Conservation (phyloP, 1,140 invertebrate genomes). For the Drosophila tristis region DNA sequence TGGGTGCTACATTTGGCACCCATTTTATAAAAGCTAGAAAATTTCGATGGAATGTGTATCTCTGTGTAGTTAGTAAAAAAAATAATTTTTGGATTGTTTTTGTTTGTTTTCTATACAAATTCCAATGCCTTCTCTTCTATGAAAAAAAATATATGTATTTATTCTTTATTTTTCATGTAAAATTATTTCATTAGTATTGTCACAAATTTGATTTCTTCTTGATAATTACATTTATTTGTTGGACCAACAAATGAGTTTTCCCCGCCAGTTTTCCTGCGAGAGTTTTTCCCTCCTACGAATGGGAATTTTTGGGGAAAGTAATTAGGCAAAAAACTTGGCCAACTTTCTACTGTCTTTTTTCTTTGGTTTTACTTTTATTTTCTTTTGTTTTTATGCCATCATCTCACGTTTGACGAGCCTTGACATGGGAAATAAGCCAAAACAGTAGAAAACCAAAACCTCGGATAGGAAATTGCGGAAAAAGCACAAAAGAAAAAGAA, state of each 20-base stretch:
- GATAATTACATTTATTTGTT: conserved; percentile 60
- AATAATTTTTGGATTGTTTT: too few species aligned
- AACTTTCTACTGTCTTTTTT: conserved; percentile 62
- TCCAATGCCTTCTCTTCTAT: too few species aligned
- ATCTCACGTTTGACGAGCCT: conserved; percentile 68
- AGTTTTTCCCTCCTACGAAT: conserved; percentile 8
- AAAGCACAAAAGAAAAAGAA: conserved; percentile 28
- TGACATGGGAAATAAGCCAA: conserved; percentile 38
- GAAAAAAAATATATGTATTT: too few species aligned
- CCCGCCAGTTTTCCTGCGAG: too few species aligned
- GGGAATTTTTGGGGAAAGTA: conserved; percentile 66
- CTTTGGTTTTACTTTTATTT: conserved; percentile 30
- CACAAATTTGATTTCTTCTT: conserved; percentile 22
- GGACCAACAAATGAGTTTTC: conserved; percentile 14
- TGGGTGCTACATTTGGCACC: too few species aligned
- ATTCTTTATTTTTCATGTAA: background rate
- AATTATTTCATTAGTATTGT: conserved; percentile 4
- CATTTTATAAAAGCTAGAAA: too few species aligned
- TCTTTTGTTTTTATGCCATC: conserved; percentile 33
- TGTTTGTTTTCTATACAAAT: too few species aligned
- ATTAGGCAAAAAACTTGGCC: conserved; percentile 56
- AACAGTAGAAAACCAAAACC: conserved; percentile 8
- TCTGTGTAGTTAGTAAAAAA: too few species aligned
- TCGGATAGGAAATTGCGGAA: background rate
- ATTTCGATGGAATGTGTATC: too few species aligned